Evolutionary conservation across 2,797 vertebrate genomes (phyloP).

Genomic region (Lagothrix lagotricha): DNA sequence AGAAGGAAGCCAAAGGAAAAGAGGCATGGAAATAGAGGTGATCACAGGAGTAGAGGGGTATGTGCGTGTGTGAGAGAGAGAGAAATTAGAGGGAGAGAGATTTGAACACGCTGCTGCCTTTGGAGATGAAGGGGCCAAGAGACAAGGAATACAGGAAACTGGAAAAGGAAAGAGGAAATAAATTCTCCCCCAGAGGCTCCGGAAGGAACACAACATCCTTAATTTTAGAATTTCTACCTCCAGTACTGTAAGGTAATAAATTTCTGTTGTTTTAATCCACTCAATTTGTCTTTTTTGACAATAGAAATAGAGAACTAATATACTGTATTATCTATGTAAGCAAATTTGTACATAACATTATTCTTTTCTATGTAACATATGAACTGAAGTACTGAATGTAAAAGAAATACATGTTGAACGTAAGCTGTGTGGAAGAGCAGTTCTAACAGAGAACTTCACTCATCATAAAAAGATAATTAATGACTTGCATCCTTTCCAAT

Average conservation of each 20-base stretch:
- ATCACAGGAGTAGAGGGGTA: no score
- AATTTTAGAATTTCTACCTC: background rate
- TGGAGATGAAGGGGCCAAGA: background rate
- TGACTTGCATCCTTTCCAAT: background rate
- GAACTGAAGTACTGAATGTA: background rate
- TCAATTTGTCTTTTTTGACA: background rate
- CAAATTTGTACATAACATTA: background rate
- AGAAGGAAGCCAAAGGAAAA: background rate
- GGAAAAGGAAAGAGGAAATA: background rate
- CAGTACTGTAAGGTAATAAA: background rate
- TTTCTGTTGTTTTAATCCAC: background rate
- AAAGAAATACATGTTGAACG: background rate
- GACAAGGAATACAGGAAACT: rapidly evolving
- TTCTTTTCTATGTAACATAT: background rate
- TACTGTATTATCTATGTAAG: background rate
- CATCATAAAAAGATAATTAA: background rate
- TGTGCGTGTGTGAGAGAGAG: no score
- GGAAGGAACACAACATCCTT: background rate
- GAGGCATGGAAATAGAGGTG: background rate
- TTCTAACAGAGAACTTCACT: background rate
- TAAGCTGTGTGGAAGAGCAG: background rate
- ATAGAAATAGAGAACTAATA: background rate
- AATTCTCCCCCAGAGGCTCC: background rate
- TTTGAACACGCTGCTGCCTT: background rate
- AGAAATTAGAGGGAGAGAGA: background rate